A percentile compares a stretch with the other conserved stretches of the same genome.
These are phyloP conservation scores for Rhinopomastus cyanomelas DNA, from an alignment of 2,113 vertebrate species.

Conservation along the genomic window DNA sequence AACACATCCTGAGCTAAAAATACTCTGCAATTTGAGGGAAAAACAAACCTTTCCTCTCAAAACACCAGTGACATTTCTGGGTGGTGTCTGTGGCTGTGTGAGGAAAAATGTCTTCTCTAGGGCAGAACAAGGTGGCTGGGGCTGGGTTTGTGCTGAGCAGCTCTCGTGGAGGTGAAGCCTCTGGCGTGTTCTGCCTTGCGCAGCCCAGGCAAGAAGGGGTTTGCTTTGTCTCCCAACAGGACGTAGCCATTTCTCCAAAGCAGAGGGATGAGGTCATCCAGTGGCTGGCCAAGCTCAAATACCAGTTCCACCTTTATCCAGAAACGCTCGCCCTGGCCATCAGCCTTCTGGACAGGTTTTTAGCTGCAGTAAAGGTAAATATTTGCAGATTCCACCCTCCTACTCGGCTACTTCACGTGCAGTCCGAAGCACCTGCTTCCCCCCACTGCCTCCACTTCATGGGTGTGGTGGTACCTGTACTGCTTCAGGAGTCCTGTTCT, in stretches of 20 bases:
- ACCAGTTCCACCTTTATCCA: slow-evolving; percentile 91
- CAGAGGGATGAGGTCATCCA: slow-evolving; percentile 95
- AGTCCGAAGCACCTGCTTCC: too few species aligned
- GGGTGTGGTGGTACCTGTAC: neutral
- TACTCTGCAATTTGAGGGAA: neutral
- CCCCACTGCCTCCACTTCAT: accelerated
- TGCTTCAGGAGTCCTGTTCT: neutral
- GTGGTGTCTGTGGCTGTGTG: too few species aligned
- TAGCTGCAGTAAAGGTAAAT: slow-evolving; percentile 92
- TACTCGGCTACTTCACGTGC: accelerated
- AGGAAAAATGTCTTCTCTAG: neutral
- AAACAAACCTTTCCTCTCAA: neutral
- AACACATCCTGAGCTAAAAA: neutral
- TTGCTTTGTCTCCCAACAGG: slow-evolving; percentile 72
- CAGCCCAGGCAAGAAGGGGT: neutral
- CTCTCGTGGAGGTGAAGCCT: neutral
- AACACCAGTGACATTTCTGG: neutral
- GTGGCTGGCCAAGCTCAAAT: slow-evolving; percentile 91
- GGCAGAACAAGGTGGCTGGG: too few species aligned
- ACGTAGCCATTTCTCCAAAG: slow-evolving; percentile 91
- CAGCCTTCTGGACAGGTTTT: slow-evolving; percentile 95
- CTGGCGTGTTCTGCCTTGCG: neutral
- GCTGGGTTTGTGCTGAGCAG: neutral
- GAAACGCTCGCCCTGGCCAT: slow-evolving; percentile 94
- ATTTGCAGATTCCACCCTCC: neutral